Base-by-base conservation (phyloP, 2,797 vertebrate genomes). In the Lutjanus argentimaculatus region DNA sequence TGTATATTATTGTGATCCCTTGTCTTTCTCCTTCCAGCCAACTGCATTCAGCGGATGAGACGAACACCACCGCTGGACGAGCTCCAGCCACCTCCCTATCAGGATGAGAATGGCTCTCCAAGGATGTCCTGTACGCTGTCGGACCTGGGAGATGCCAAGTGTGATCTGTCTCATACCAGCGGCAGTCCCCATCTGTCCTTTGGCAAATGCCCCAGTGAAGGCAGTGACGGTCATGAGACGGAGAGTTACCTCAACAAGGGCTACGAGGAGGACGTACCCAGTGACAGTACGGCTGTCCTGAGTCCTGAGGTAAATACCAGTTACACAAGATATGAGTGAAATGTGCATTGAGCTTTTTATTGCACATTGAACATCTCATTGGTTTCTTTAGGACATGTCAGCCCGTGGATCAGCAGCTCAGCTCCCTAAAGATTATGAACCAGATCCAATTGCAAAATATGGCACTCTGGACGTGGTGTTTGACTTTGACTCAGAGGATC, bases 1-100 rank as follows among this genome's bases (percentile, higher is more conserved):
- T 74, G 12, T 14, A 7, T 22, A 49, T 72, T 25, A 9, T 43
- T 25, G 14, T 52, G 19, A 10, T 70, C 0, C 1, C 64, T 51
- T 0, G 58, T 30, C 6, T 65, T 6, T 52, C n/a, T 22, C n/a
- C 8, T 62, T 69, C 11, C 86, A 93, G 98, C 95, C 0, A 97
- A 97, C 95, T 98, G 97, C 91, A 99, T 99, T 91, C 98, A 99
- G 95, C 96, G 98, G 88, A 99, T 99, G 97, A 97, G 98, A 91
- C 96, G 96, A 78, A 99, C 98, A 0, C 98, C 98, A 12, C 98
- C 98, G 0, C 93, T 99, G 88, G 98, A 99, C 66, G 98, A 99
- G 89, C 94, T 99, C 62, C 98, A 99, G 93, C 98, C 98, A 0
- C 98, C 98, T 1, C 98, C 98, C 0, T 99, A 99, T 89, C 97